Evolutionary conservation across 2,797 vertebrate species (phyloP), one percentile per base, ranked within the genome.

Genomic region (Erpetoichthys calabaricus): DNA sequence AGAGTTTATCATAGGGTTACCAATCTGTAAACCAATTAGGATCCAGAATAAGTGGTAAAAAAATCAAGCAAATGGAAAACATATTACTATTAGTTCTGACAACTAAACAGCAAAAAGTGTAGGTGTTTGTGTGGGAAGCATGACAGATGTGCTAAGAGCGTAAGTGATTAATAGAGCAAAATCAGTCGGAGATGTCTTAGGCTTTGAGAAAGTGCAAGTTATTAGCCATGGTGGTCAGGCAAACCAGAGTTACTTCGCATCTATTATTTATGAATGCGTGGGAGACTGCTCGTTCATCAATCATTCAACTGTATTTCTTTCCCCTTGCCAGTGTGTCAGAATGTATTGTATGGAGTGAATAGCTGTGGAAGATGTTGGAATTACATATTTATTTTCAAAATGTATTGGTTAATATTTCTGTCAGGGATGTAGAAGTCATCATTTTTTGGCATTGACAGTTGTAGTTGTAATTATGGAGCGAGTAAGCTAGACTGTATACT

Each of bases 141-240:
- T 54, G 53, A 54, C 53, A 54, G 53, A 54, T 54, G 53, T 54
- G 41, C 53, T 5, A 41, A 54, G 53, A 6, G 7, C 9, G 53
- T 41, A 41, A 44, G 53, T 42, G 9, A 25, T 54, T 54, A 42
- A 54, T 4, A 42, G 53, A 54, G 53, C 5, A 7, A 51, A 51
- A 51, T 6, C 41, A 6, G 44, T 42, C 9, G 42, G 42, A 42
- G 44, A 54, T 4, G 41, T 6, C 9, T n/a, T 8, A 6, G 53
- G 7, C 53, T 5, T 42, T 42, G 41, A 54, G 41, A 42, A 42
- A 42, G 7, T 42, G 9, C 53, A 54, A n/a, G 41, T 8, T 54
- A 7, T 41, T n/a, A 53, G 51, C 8, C n/a, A n/a, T 49, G 1
- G 47, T 7, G 47, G 47, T 49, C 47, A 49, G 8, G 42, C 51